These are phyloP conservation scores for Lagria hirta DNA, from an alignment of 2,888 invertebrate species.

Conservation along the genomic window DNA sequence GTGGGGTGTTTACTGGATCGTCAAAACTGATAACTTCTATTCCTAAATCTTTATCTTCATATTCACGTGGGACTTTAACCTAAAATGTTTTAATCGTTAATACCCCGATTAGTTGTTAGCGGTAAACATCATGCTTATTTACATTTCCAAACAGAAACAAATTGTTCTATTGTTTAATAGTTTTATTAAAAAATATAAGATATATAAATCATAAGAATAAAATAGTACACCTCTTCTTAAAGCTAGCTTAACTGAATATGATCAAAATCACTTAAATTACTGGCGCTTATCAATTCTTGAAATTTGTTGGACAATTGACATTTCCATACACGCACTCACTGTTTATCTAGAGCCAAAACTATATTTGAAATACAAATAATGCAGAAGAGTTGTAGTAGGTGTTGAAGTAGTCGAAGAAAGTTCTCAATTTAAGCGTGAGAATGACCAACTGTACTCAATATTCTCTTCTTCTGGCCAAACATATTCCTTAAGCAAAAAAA, in stretches of 20 bases:
- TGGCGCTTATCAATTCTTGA: conserved; percentile 12
- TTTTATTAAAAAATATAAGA: conserved; percentile 31
- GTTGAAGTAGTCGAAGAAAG: conserved; percentile 33
- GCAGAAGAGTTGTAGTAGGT: conserved; percentile 30
- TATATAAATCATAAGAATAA: conserved; percentile 40
- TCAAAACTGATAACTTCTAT: conserved; percentile 52
- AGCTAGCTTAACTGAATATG: conserved; percentile 27
- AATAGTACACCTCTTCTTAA: conserved; percentile 47
- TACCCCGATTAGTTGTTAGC: conserved; percentile 14
- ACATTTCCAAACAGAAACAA: conserved; percentile 26
- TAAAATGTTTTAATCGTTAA: conserved; percentile 36
- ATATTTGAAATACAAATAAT: conserved; percentile 20
- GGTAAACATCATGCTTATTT: conserved; percentile 18
- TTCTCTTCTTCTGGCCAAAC: conserved; percentile 48
- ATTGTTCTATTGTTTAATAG: conserved; percentile 24
- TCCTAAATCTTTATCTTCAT: conserved; percentile 46
- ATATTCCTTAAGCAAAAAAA: conserved; percentile 51
- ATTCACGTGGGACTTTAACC: conserved; percentile 37
- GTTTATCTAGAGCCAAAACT: conserved; percentile 26
- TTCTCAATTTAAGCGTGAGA: conserved; percentile 43
- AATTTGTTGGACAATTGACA: conserved; percentile 7
- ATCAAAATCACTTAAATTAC: conserved; percentile 19
- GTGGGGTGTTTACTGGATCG: conserved; percentile 49
- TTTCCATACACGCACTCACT: conserved; percentile 28
- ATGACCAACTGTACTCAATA: conserved; percentile 48